Conservation (phyloP, 2,888 invertebrate genomes). For the Dromius quadrimaculatus region DNA sequence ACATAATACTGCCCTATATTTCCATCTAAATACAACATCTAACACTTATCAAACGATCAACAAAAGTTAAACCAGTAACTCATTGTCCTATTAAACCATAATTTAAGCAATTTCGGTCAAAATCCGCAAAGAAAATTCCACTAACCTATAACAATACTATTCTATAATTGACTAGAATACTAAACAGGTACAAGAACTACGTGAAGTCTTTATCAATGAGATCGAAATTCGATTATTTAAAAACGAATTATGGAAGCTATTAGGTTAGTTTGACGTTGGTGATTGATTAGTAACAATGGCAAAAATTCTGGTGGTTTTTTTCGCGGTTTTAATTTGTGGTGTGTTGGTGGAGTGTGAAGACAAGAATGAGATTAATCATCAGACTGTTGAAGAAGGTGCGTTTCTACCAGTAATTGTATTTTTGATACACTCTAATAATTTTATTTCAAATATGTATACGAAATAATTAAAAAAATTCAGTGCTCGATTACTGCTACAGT, state of each 20-base stretch:
- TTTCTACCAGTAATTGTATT: no score
- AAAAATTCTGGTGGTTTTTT: background rate
- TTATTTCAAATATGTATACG: no score
- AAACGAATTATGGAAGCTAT: background rate
- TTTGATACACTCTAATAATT: no score
- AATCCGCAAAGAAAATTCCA: background rate
- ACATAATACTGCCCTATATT: background rate
- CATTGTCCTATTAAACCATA: constrained; percentile 36
- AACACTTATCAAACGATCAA: no score
- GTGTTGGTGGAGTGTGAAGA: constrained; percentile 30
- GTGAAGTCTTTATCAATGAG: background rate
- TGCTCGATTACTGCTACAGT: no score
- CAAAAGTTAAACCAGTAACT: background rate
- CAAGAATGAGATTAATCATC: constrained; percentile 1
- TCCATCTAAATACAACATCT: background rate
- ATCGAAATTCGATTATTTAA: background rate
- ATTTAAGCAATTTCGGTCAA: constrained; percentile 22
- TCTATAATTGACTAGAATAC: background rate
- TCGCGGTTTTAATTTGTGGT: constrained; percentile 5
- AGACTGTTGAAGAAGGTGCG: constrained; percentile 34
- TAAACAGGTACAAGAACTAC: background rate
- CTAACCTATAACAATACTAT: constrained; percentile 1
- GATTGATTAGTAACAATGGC: background rate
- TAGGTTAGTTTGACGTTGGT: background rate
- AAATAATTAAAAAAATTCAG: no score